Evolutionary conservation across 2,888 invertebrate species (phyloP).

Genomic region (Diadromus collaris): DNA sequence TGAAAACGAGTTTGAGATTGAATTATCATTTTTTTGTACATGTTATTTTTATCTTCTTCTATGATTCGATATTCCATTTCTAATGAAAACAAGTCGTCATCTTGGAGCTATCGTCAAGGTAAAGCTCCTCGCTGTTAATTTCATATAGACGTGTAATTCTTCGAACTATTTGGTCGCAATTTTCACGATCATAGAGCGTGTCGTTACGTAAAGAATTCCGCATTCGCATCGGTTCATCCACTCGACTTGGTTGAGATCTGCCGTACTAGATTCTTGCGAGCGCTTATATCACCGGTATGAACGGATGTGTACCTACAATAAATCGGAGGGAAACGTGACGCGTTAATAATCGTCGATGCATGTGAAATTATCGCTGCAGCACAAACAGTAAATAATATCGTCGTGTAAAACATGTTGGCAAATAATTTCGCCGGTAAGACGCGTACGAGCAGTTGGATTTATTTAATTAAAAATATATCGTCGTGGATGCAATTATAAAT

Average conservation of each 20-base stretch:
- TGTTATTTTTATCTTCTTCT: neutral
- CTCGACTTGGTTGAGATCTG: neutral
- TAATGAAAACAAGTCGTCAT: neutral
- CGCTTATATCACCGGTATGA: neutral
- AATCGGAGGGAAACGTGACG: neutral
- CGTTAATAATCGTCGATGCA: neutral
- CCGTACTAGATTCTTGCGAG: neutral
- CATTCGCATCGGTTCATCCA: constrained; percentile 35
- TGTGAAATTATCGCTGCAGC: neutral
- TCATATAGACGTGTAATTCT: constrained; percentile 18
- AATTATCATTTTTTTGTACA: neutral
- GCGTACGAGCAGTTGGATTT: neutral
- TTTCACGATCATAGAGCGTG: constrained; percentile 56
- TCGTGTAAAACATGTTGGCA: neutral
- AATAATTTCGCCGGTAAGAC: neutral
- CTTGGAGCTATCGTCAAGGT: constrained; percentile 3
- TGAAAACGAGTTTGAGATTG: neutral
- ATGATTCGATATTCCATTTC: neutral
- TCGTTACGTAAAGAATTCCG: constrained; percentile 47
- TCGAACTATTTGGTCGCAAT: constrained; percentile 41
- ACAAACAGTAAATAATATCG: neutral
- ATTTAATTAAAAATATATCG: neutral
- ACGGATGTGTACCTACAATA: neutral
- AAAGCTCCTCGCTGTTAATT: constrained; percentile 7
- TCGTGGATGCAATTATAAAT: neutral